Percentiles rank a stretch among this genome's conserved stretches.
These are phyloP conservation scores for Drosophila kokeensis DNA, from an alignment of 2,888 invertebrate species.

Conservation along the genomic window DNA sequence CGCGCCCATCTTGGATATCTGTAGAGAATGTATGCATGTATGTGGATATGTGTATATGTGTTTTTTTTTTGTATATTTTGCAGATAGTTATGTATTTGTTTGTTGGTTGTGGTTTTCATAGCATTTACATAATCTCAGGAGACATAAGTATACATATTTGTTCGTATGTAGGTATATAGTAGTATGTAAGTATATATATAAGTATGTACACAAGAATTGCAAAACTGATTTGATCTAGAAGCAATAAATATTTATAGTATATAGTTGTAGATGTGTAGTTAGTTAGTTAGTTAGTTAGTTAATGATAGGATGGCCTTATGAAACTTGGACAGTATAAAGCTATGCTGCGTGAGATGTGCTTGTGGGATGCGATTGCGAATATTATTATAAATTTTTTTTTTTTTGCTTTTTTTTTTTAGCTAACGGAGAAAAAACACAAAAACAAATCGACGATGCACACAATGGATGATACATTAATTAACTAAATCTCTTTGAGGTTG, in stretches of 20 bases:
- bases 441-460: slow-evolving; percentile 52
- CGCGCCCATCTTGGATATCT: slow-evolving; percentile 9
- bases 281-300: slow-evolving; percentile 4
- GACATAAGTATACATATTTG: slow-evolving; percentile 5
- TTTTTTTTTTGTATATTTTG: slow-evolving; percentile 20
- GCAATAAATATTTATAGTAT: slow-evolving; percentile 25
- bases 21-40: not conserved
- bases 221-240: slow-evolving; percentile 34
- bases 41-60: slow-evolving; percentile 2
- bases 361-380: slow-evolving; percentile 2
- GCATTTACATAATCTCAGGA: slow-evolving; percentile 27
- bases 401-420: not conserved
- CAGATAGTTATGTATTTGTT: slow-evolving; percentile 2
- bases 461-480: slow-evolving; percentile 19
- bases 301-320: not conserved
- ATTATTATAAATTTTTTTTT: not conserved
- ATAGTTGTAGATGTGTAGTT: slow-evolving; percentile 5
- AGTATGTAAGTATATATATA: slow-evolving; percentile 18
- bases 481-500: not conserved
- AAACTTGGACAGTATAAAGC: slow-evolving; percentile 18
- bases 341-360: slow-evolving; percentile 23
- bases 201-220: slow-evolving; percentile 46
- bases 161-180: slow-evolving; percentile 13
- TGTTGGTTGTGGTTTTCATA: slow-evolving; percentile 1
- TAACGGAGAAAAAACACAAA: slow-evolving; percentile 41